Evolutionary conservation across 2,113 vertebrate species (phyloP).

Genomic region (Columbina picui): DNA sequence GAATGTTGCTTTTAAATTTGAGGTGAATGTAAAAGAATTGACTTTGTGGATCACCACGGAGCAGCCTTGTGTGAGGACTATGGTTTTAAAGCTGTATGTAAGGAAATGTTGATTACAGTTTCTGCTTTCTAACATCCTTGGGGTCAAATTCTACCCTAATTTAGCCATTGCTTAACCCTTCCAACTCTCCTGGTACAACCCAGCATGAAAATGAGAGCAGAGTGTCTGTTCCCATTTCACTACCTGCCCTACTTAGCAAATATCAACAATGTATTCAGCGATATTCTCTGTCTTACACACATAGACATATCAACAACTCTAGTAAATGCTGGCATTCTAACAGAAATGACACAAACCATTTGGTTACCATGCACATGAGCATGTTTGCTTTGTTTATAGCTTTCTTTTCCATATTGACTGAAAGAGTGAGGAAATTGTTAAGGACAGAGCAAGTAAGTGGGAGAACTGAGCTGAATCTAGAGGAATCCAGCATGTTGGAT

Average conservation of each 20-base stretch:
- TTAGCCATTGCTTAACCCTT: slow-evolving; percentile 4
- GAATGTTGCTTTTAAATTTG: background rate
- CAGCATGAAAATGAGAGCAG: slow-evolving; percentile 7
- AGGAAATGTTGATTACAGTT: slow-evolving; percentile 22
- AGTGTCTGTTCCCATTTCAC: slow-evolving; percentile 15
- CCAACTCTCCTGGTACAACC: background rate
- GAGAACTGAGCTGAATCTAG: background rate
- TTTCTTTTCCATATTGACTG: background rate
- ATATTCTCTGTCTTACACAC: background rate
- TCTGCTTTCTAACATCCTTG: slow-evolving; percentile 13
- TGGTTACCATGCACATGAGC: background rate
- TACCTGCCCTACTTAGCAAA: slow-evolving; percentile 10
- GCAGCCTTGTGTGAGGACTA: background rate
- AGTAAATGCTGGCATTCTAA: background rate
- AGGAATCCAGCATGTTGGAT: background rate
- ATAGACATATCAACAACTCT: background rate
- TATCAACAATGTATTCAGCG: background rate
- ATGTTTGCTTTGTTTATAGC: background rate
- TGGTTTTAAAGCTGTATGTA: background rate
- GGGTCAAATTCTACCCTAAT: slow-evolving; percentile 4
- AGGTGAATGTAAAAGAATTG: background rate
- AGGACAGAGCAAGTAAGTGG: background rate
- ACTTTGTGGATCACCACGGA: background rate
- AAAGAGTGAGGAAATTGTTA: background rate
- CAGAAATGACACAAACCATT: background rate